phyloP scores from a whole-genome alignment of 2,797 vertebrate species.

The Glossophaga mutica region DNA sequence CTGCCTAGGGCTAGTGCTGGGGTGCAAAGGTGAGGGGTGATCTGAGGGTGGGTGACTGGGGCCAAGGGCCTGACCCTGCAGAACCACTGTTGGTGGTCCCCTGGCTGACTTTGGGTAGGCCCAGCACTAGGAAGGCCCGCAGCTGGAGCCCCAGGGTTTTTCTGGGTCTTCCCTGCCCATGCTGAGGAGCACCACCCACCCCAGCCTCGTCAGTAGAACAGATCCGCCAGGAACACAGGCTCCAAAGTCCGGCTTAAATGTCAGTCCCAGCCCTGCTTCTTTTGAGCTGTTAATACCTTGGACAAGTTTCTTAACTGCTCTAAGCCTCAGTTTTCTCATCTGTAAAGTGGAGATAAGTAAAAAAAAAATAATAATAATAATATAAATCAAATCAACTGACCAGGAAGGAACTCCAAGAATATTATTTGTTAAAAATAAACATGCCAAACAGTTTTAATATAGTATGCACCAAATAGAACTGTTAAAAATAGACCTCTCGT shows the following conservation, averaged over 20 bases:
- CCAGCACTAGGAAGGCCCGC: neutral
- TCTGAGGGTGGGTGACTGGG: neutral
- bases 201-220: neutral
- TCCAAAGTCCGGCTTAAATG: neutral
- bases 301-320: neutral
- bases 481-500: neutral
- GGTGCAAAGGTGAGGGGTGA: neutral
- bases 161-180: neutral
- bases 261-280: neutral
- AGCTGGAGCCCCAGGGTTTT: neutral
- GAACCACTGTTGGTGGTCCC: neutral
- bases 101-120: neutral
- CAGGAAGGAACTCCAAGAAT: neutral
- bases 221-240: neutral
- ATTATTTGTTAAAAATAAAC: neutral
- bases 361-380: neutral
- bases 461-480: neutral
- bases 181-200: too few species aligned
- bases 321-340: constrained; percentile 23
- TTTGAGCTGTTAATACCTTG: neutral
- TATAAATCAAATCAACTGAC: neutral
- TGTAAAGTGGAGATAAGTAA: constrained; percentile 1
- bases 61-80: neutral
- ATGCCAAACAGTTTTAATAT: neutral
- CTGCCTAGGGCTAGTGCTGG: neutral